Conservation (phyloP, 2,797 vertebrate species). For the Dermochelys coriacea region DNA sequence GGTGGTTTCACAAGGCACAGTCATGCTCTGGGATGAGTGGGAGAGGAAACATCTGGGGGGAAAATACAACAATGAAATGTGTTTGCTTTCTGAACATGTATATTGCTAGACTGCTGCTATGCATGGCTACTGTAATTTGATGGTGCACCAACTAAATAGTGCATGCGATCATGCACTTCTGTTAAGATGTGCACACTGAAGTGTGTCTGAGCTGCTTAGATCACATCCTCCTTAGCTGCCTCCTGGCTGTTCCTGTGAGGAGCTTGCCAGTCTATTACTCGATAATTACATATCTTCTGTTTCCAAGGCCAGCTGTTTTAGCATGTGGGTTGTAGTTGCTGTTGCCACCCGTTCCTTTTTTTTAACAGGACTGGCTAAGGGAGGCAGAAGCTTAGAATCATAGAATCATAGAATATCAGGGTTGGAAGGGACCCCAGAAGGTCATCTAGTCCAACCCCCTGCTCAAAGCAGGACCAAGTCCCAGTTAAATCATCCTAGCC, state of each 20-base stretch:
- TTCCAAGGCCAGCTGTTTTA: background rate
- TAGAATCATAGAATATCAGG: too few species aligned
- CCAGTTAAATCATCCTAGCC: too few species aligned
- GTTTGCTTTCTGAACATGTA: background rate
- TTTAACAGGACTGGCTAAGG: background rate
- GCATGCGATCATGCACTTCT: fast-evolving
- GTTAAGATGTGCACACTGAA: fast-evolving
- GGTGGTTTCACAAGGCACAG: background rate
- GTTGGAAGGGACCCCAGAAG: too few species aligned
- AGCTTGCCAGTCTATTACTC: fast-evolving
- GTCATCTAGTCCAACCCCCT: too few species aligned
- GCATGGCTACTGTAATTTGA: fast-evolving
- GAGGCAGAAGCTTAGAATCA: background rate
- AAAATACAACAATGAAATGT: background rate
- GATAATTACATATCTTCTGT: fast-evolving
- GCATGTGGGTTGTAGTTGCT: background rate
- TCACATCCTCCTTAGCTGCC: background rate
- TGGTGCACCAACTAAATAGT: background rate
- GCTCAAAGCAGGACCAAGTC: too few species aligned
- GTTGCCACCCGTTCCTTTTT: background rate
- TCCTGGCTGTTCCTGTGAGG: background rate
- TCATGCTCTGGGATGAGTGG: background rate
- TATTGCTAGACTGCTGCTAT: background rate
- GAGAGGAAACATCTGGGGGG: background rate
- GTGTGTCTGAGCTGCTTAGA: background rate